These are phyloP conservation scores for Anthoptus insignis DNA, from an alignment of 2,888 invertebrate species.

Conservation along the genomic window DNA sequence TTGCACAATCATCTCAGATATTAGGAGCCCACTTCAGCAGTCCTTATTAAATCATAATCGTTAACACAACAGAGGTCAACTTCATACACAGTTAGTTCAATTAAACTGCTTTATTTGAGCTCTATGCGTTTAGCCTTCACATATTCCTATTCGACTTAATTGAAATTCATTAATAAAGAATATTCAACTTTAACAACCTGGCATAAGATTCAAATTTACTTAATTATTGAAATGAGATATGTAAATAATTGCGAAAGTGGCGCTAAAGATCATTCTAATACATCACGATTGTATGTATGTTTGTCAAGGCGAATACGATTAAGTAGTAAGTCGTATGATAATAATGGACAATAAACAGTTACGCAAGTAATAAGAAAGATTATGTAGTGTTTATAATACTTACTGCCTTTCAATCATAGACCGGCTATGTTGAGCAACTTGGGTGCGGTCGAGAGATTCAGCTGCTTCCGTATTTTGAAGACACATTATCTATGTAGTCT, in stretches of 20 bases:
- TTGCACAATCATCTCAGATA: slow-evolving; percentile 29
- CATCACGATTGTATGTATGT: slow-evolving; percentile 34
- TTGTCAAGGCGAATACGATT: slow-evolving; percentile 32
- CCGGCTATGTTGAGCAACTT: background rate
- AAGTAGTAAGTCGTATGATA: slow-evolving; percentile 27
- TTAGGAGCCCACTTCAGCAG: slow-evolving; percentile 33
- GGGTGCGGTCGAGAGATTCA: background rate
- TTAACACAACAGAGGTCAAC: slow-evolving; percentile 28
- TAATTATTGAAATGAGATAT: background rate
- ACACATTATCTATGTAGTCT: no score
- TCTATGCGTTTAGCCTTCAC: slow-evolving; percentile 14
- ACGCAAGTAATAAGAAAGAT: slow-evolving; percentile 24
- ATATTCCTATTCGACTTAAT: background rate
- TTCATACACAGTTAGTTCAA: slow-evolving; percentile 34
- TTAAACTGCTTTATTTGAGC: slow-evolving; percentile 33
- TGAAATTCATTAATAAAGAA: background rate
- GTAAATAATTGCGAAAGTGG: background rate
- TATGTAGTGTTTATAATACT: slow-evolving; percentile 11
- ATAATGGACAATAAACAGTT: slow-evolving; percentile 23
- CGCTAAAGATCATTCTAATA: slow-evolving; percentile 25
- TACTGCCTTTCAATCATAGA: background rate
- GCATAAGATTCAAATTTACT: background rate
- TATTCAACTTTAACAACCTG: background rate
- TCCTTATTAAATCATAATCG: slow-evolving; percentile 40
- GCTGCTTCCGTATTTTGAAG: no score